A percentile compares a stretch with the other conserved stretches of the same genome.
Evolutionary conservation across 2,113 vertebrate genomes (phyloP).

Genomic region (Mormyrus lacerda): DNA sequence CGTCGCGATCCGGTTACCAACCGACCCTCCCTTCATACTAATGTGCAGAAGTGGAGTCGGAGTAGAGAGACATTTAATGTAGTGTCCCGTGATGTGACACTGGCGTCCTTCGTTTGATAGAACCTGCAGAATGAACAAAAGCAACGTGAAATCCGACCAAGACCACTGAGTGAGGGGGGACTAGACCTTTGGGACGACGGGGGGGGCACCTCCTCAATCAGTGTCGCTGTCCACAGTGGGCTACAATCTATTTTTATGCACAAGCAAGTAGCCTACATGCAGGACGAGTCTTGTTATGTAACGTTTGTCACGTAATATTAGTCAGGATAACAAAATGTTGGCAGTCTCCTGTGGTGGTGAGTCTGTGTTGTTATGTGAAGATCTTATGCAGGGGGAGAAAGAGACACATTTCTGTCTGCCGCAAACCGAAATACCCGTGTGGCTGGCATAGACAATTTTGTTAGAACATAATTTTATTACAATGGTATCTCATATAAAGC

Average conservation of each 20-base stretch:
- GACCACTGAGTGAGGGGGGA: background rate
- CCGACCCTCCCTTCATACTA: background rate
- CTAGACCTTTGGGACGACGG: background rate
- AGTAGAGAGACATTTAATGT: background rate
- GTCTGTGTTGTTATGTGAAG: background rate
- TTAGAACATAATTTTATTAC: background rate
- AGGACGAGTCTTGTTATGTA: background rate
- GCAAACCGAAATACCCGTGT: background rate
- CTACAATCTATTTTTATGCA: background rate
- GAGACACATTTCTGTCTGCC: background rate
- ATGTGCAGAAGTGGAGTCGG: background rate
- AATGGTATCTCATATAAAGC: background rate
- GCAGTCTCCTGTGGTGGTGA: background rate
- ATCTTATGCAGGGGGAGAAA: background rate
- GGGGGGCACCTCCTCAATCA: background rate
- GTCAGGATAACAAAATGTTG: conserved; percentile 3
- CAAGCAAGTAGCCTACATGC: background rate
- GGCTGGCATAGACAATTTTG: background rate
- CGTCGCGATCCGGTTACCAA: background rate
- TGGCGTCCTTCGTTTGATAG: background rate
- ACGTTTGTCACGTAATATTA: background rate
- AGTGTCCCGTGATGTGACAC: background rate
- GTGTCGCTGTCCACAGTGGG: background rate
- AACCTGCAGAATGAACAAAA: background rate
- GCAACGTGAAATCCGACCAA: too few relatives aligned